These are phyloP conservation scores for Hippocampus guttulatus DNA, from an alignment of 2,113 vertebrate genomes.

Conservation along the genomic window DNA sequence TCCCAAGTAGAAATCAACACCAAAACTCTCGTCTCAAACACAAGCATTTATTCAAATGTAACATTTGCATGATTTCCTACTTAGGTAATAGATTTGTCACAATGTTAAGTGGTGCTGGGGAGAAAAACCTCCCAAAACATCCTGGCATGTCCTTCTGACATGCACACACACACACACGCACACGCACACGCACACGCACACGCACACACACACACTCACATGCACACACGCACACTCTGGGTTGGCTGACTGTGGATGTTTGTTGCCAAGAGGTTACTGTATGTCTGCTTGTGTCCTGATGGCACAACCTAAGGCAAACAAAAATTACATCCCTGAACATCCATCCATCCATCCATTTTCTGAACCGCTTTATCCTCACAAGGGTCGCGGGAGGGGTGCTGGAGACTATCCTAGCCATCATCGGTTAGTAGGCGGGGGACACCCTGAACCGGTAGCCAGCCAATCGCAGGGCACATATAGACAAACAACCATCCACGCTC, in stretches of 20 bases:
- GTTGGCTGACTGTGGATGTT: constrained; percentile 31
- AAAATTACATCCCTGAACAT: constrained; percentile 30
- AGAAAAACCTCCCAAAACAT: constrained; percentile 54
- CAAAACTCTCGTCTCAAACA: constrained; percentile 51
- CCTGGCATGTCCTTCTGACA: constrained; percentile 3
- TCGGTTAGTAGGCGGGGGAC: no score
- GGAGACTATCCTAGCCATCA: no score
- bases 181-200: no score
- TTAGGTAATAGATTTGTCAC: constrained; percentile 70
- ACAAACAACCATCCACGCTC: no score
- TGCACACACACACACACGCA: background rate
- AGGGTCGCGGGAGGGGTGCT: no score
- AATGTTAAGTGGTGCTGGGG: constrained; percentile 42
- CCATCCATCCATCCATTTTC: no score
- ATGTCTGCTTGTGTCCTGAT: constrained; percentile 36
- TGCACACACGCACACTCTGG: no score
- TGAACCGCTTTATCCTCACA: no score
- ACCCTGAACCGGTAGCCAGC: no score
- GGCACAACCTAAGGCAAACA: constrained; percentile 18
- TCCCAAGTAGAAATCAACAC: constrained; percentile 35
- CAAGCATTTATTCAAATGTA: constrained; percentile 63
- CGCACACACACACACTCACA: no score
- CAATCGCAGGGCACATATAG: no score
- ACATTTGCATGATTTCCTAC: constrained; percentile 65
- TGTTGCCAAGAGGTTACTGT: constrained; percentile 32